phyloP scores from a whole-genome alignment of 2,888 invertebrate genomes.

The Drosophila dives region DNA sequence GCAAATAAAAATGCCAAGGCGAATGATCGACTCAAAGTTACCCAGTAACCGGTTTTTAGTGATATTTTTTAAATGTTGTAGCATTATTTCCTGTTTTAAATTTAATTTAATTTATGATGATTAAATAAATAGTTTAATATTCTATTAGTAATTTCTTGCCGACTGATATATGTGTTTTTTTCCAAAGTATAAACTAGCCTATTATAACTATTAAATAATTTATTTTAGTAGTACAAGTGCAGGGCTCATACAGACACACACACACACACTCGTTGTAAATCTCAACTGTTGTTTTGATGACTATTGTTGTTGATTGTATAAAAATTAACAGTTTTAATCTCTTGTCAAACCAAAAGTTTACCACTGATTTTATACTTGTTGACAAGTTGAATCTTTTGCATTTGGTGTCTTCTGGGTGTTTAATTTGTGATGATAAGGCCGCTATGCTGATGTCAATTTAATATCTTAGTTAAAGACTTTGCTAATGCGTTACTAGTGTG shows the following conservation, averaged over 20 bases:
- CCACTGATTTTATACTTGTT: not conserved
- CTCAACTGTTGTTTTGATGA: conserved; percentile 36
- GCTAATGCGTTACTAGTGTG: conserved; percentile 1
- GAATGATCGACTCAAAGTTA: conserved; percentile 6
- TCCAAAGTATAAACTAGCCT: not conserved
- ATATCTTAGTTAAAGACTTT: not conserved
- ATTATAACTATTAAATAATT: not conserved
- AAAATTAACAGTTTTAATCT: conserved; percentile 15
- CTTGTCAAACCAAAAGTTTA: not conserved
- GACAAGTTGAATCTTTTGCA: not conserved
- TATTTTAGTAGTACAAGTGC: conserved; percentile 6
- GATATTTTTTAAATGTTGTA: not conserved
- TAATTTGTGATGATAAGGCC: not conserved
- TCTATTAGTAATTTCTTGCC: not conserved
- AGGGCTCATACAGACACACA: conserved; percentile 1
- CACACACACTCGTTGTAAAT: conserved; percentile 6
- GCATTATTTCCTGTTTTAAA: not conserved
- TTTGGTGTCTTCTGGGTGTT: not conserved
- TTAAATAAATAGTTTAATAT: too few relatives aligned
- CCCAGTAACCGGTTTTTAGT: not conserved
- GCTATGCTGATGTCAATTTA: conserved; percentile 32
- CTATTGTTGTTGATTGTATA: conserved; percentile 39
- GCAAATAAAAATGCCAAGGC: conserved; percentile 20
- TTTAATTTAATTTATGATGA: not conserved
- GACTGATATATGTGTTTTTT: not conserved